Percentiles rank a stretch among this genome's conserved stretches.
phyloP scores from a whole-genome alignment of 2,113 vertebrate genomes.

The Nymphicus hollandicus region DNA sequence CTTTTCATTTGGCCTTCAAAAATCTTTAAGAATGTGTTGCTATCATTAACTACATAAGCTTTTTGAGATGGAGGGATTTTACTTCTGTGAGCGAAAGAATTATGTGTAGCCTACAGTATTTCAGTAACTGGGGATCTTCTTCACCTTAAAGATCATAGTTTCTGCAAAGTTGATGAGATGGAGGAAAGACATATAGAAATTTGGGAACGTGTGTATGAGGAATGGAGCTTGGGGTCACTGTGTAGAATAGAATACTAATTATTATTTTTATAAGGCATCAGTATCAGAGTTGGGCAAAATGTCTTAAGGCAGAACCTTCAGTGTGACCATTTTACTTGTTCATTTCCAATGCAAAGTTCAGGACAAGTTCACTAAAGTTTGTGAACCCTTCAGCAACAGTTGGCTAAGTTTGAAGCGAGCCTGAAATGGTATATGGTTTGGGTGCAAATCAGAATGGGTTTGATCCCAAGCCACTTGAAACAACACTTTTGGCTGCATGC shows the following conservation, averaged over 20 bases:
- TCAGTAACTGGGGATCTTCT: not conserved
- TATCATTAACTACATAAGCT: not conserved
- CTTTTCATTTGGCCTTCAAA: not conserved
- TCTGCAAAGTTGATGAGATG: not conserved
- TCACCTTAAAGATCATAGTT: not conserved
- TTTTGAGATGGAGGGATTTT: not conserved
- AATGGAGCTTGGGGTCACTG: not conserved
- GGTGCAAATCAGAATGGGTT: not conserved
- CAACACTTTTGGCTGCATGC: not conserved
- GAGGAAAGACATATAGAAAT: not conserved
- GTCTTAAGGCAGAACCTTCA: not conserved
- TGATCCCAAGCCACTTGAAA: constrained; percentile 16
- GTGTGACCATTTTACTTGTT: not conserved
- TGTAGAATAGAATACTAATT: not conserved
- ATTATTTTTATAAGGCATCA: not conserved
- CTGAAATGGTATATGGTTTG: not conserved
- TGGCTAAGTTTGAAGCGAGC: not conserved
- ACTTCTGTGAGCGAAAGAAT: not conserved
- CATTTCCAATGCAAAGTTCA: constrained; percentile 36
- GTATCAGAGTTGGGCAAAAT: not conserved
- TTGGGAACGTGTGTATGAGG: not conserved
- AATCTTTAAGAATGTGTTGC: not conserved
- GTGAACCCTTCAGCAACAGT: not conserved
- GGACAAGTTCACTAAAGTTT: not conserved
- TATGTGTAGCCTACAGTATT: not conserved